Evolutionary conservation across 2,888 invertebrate species (phyloP), one percentile per base, ranked within the genome.

Genomic region (Myathropa florea): DNA sequence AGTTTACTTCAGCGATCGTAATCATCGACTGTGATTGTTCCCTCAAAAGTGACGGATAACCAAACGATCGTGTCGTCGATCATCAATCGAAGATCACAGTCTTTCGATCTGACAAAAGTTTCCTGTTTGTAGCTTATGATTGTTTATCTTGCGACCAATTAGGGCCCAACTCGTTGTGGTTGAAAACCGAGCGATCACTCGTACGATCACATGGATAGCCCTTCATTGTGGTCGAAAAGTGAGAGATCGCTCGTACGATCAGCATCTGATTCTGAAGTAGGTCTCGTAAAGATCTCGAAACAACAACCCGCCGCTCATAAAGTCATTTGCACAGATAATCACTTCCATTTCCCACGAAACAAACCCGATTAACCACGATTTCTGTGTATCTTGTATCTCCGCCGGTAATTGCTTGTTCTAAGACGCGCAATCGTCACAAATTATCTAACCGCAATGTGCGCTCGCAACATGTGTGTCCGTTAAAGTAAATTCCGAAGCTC

Each of bases 401-500:
- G 46, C 2, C 18, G 18, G 46, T 46, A 46, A 46, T 46, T 46
- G 46, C 46, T 7, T 46, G 46, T 46, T 46, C 4, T 46, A 18
- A 46, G 46, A 46, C 6, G 46, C 7, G 18, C 46, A 46, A 46
- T 26, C 28, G 59, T 33, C 33, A 53, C 33, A 61, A 60, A 60
- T 68, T 60, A 68, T 53, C 67, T 53, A 76, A 76, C 67, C 76
- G 24, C 67, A 76, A 39, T 57, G 46, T 30, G 53, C 63, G 55
- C 63, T 73, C 9, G 59, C 36, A 36, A 36, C 30, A 46, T 61
- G 18, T 57, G 10, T 21, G 36, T 76, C 76, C 64, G 76, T 81
- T 76, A 71, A 67, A 73, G 55, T 72, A 67, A 78, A 61, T 78
- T 68, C 57, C 67, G 33, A 60, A 30, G 65, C 60, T 65, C 46